Base-by-base conservation (phyloP, 2,888 invertebrate genomes). In the Athalia rosae region DNA sequence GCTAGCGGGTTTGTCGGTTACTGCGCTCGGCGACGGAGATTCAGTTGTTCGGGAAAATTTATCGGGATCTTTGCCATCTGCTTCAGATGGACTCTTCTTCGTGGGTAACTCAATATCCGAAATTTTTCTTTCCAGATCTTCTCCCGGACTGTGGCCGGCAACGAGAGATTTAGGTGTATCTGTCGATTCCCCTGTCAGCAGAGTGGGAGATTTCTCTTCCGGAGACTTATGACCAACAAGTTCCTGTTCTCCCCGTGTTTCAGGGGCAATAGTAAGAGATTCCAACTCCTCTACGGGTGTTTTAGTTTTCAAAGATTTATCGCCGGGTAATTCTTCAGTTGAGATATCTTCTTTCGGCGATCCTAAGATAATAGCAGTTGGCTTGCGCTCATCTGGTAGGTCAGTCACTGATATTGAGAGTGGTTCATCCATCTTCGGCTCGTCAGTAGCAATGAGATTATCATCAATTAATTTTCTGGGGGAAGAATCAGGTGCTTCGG, bases 261-360 rank as follows among this genome's bases (percentile, higher is more conserved):
- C 58, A 45, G 58, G n/a, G 41, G 45, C 13, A 13, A 71, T 71
- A 41, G 56, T 71, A n/a, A 58, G 45, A 6, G 74, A 61, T 61
- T 61, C 59, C 59, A 28, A 43, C 61, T 74, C 61, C 61, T 47
- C 59, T 47, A 11, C 45, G n/a, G n/a, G n/a, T 56, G 11, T 53
- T 28, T 69, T 53, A 56, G n/a, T 41, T 47, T 7, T n/a, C 11
- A 58, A 59, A 45, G 73, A 73, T 61, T 59, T 59, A 13, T 73
- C 73, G 8, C 41, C 47, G 11, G 28, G 59, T 53, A 41, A 69
- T 7, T 69, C 48, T 2, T 53, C 76, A 7, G 13, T 8, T 6
- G n/a, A 63, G 13, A 56, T 28, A 11, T 76, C 45, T 43, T 62
- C 15, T 76, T 28, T 56, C 48, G 11, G 11, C 41, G 8, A 63